Evolutionary conservation across 2,797 vertebrate species (phyloP).

Genomic region (Meriones psammophilus): DNA sequence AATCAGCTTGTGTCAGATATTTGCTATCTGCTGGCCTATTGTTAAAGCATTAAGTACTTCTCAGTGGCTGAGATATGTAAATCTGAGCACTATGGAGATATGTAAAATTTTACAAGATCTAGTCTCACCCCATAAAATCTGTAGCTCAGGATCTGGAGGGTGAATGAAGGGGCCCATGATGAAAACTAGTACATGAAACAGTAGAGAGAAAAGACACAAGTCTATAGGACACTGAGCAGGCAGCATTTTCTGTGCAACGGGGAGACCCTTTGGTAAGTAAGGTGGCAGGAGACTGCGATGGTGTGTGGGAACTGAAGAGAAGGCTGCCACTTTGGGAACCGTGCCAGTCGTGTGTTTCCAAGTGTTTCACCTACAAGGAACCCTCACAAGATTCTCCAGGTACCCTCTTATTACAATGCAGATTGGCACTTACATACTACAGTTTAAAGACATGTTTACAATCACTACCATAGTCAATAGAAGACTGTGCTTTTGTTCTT

Average conservation of each 20-base stretch:
- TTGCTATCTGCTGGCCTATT: background rate
- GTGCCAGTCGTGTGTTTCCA: background rate
- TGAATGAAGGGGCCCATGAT: background rate
- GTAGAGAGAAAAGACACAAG: fast-evolving
- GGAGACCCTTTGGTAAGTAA: background rate
- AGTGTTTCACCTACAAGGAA: background rate
- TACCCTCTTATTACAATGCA: background rate
- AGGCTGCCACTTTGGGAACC: background rate
- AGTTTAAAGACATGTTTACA: background rate
- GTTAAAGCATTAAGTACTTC: background rate
- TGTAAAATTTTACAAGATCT: background rate
- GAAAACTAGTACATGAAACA: background rate
- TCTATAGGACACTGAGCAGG: background rate
- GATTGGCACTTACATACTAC: no score
- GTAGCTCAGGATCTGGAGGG: background rate
- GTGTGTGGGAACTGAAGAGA: background rate
- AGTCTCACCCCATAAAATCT: background rate
- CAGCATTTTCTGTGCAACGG: background rate
- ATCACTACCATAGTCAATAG: background rate
- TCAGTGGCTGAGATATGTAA: background rate
- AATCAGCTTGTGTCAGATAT: background rate
- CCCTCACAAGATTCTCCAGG: fast-evolving
- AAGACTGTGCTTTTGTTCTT: background rate
- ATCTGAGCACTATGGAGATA: no score
- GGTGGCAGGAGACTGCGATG: background rate